phyloP scores from a whole-genome alignment of 2,888 invertebrate species.

The Tridacna gigas region DNA sequence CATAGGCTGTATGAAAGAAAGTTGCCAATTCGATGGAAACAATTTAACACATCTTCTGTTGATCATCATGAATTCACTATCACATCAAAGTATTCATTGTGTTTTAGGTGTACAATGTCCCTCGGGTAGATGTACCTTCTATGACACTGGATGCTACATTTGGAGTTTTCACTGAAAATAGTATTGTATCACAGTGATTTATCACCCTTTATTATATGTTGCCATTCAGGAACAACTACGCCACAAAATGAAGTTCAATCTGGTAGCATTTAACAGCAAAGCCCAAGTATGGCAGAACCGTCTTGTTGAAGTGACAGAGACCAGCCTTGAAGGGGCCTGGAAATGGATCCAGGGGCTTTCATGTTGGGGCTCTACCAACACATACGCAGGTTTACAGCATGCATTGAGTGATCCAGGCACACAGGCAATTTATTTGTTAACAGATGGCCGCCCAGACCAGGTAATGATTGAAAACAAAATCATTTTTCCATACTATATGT shows the following conservation, averaged over 20 bases:
- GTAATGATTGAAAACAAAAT: slow-evolving; percentile 55
- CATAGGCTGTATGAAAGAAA: too few relatives aligned
- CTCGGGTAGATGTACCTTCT: too few relatives aligned
- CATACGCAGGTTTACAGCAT: slow-evolving; percentile 82
- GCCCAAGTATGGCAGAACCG: slow-evolving; percentile 82
- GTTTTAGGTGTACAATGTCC: too few relatives aligned
- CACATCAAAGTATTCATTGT: too few relatives aligned
- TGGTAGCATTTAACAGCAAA: slow-evolving; percentile 82
- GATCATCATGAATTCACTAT: too few relatives aligned
- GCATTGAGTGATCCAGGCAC: slow-evolving; percentile 83
- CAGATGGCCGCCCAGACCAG: slow-evolving; percentile 85
- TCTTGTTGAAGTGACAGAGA: slow-evolving; percentile 83
- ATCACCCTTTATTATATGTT: background rate
- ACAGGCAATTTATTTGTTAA: slow-evolving; percentile 84
- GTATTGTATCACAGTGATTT: background rate
- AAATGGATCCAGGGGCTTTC: slow-evolving; percentile 80
- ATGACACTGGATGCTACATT: too few relatives aligned
- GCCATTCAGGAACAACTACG: slow-evolving; percentile 83
- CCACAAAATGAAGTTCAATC: slow-evolving; percentile 84
- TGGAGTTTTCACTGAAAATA: too few relatives aligned
- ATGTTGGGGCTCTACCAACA: slow-evolving; percentile 85
- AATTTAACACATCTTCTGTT: too few relatives aligned
- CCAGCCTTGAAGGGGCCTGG: slow-evolving; percentile 82
- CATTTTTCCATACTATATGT: too few relatives aligned
- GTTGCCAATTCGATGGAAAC: too few relatives aligned